Percentiles rank a stretch among this genome's conserved stretches.
Evolutionary conservation across 2,797 vertebrate species (phyloP).

Genomic region (Eidolon dupreanum): DNA sequence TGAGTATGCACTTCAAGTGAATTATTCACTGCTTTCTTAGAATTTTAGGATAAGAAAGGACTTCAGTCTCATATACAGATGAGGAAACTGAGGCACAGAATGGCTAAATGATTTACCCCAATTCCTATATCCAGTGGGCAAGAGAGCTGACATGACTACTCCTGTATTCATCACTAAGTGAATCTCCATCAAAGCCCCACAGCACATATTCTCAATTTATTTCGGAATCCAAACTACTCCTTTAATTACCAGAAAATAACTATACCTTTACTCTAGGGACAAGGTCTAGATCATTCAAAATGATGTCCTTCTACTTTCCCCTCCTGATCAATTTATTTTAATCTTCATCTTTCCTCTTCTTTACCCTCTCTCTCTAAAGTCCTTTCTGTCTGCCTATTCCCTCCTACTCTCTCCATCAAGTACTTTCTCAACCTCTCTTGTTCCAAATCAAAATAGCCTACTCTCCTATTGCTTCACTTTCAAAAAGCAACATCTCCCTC

Average conservation of each 20-base stretch:
- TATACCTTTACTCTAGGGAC: neutral
- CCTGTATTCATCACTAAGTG: neutral
- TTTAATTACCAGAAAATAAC: neutral
- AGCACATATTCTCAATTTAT: neutral
- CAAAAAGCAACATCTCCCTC: neutral
- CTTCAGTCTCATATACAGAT: neutral
- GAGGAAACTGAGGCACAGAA: neutral
- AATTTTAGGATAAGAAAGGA: neutral
- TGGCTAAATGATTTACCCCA: neutral
- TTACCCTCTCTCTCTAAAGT: neutral
- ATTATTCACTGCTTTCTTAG: neutral
- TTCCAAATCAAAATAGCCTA: neutral
- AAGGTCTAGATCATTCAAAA: neutral
- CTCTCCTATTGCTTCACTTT: neutral
- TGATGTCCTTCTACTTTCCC: neutral
- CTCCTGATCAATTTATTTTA: neutral
- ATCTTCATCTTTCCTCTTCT: neutral
- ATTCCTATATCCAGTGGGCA: neutral
- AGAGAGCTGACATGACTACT: neutral
- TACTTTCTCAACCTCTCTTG: neutral
- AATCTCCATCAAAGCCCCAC: neutral
- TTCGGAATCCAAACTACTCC: neutral
- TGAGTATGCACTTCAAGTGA: neutral
- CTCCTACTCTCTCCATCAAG: neutral
- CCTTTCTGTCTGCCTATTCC: neutral